Percentiles rank a stretch among this genome's conserved stretches.
phyloP scores from a whole-genome alignment of 1,140 invertebrate species.

The Scaptomyza hsui region DNA sequence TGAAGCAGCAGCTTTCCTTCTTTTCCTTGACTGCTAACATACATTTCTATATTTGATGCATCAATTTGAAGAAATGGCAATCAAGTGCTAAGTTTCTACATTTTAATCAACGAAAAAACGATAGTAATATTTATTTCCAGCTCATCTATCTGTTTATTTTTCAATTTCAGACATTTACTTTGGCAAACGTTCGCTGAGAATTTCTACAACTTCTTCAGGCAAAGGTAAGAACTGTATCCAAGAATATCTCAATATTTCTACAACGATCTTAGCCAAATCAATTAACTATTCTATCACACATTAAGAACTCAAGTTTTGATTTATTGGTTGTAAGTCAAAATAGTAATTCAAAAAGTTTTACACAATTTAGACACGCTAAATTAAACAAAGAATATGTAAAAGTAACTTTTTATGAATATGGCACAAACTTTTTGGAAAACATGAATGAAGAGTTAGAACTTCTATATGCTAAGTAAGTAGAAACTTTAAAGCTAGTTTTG shows the following conservation, averaged over 20 bases:
- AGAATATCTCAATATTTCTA: no score
- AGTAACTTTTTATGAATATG: not conserved
- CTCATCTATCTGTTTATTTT: slow-evolving; percentile 20
- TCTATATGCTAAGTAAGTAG: no score
- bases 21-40: not conserved
- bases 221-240: slow-evolving; percentile 48
- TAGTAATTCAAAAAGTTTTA: not conserved
- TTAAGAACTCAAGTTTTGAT: not conserved
- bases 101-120: slow-evolving; percentile 31
- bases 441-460: no score
- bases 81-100: slow-evolving; percentile 32
- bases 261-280: no score
- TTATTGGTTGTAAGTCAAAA: not conserved
- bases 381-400: not conserved
- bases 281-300: no score
- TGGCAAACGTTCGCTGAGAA: slow-evolving; percentile 22
- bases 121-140: slow-evolving; percentile 16
- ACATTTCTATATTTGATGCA: slow-evolving; percentile 26
- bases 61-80: slow-evolving; percentile 38
- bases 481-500: no score
- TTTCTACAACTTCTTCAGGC: slow-evolving; percentile 36
- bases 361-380: not conserved
- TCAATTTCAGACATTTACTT: slow-evolving; percentile 51
- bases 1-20: not conserved
- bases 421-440: not conserved